These are phyloP conservation scores for Colistium nudipinnis DNA, from an alignment of 2,113 vertebrate species.

Conservation along the genomic window DNA sequence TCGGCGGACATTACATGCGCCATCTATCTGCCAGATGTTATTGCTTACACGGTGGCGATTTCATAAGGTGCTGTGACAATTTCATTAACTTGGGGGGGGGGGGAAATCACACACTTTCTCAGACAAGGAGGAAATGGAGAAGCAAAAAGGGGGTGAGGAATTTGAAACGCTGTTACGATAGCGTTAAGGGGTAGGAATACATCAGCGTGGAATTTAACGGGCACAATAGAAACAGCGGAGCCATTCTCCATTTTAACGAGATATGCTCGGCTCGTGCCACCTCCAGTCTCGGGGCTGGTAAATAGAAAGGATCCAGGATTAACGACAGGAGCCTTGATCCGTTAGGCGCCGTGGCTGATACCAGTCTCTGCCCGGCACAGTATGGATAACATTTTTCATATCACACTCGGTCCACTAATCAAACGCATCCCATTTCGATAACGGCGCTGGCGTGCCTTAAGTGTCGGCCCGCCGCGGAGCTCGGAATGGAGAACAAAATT, in stretches of 20 bases:
- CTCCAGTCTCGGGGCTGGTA: conserved; percentile 45
- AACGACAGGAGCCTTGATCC: conserved; percentile 47
- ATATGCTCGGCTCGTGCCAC: conserved; percentile 49
- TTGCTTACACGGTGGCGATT: conserved; percentile 78
- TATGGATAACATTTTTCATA: conserved; percentile 47
- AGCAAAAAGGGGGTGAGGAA: conserved; percentile 14
- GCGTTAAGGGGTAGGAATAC: conserved; percentile 48
- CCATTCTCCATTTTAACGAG: conserved; percentile 72
- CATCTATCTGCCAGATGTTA: conserved; percentile 84
- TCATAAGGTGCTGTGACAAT: conserved; percentile 82
- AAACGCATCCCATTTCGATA: conserved; percentile 50
- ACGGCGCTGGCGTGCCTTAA: conserved; percentile 31
- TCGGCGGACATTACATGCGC: conserved; percentile 80
- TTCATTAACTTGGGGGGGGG: conserved; percentile 76
- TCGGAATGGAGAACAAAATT: conserved; percentile 24
- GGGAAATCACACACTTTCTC: conserved; percentile 63
- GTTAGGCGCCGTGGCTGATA: conserved; percentile 33
- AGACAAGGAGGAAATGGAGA: conserved; percentile 47
- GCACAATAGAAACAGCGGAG: conserved; percentile 59
- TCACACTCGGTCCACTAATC: conserved; percentile 44
- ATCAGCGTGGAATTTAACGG: conserved; percentile 57
- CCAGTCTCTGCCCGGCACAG: neutral
- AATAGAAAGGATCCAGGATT: conserved; percentile 49
- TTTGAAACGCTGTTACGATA: conserved; percentile 48
- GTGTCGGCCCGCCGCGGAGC: conserved; percentile 3